phyloP scores from a whole-genome alignment of 2,797 vertebrate species.

The Myotis pilosus region DNA sequence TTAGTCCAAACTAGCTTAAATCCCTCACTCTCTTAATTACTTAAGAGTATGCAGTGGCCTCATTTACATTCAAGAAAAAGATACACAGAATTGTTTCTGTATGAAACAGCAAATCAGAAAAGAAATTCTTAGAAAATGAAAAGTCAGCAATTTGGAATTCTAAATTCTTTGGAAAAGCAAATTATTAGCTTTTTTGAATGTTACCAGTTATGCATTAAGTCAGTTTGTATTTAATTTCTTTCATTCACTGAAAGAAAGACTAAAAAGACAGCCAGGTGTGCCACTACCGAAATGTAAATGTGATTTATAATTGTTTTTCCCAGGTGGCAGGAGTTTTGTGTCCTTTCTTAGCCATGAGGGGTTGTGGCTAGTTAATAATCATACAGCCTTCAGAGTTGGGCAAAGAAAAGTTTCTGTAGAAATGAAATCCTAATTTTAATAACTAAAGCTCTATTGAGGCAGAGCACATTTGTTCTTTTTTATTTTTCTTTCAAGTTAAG shows the following conservation, averaged over 20 bases:
- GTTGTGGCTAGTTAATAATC: not conserved
- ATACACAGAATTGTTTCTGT: slow-evolving; percentile 44
- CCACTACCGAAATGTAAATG: slow-evolving; percentile 44
- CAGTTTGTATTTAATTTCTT: slow-evolving; percentile 70
- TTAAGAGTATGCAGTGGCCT: slow-evolving; percentile 51
- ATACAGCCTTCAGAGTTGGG: not conserved
- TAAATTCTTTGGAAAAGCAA: slow-evolving; percentile 69
- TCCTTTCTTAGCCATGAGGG: not conserved
- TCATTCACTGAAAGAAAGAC: slow-evolving; percentile 58
- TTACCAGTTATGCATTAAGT: slow-evolving; percentile 47
- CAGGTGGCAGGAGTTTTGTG: slow-evolving; percentile 39
- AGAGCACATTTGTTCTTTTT: not conserved
- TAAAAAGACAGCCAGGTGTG: slow-evolving; percentile 60
- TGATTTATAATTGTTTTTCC: slow-evolving; percentile 18
- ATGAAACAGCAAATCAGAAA: slow-evolving; percentile 68
- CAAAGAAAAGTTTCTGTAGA: not conserved
- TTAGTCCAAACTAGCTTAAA: slow-evolving; percentile 41
- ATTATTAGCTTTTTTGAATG: slow-evolving; percentile 71
- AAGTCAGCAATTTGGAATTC: slow-evolving; percentile 64
- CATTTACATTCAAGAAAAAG: slow-evolving; percentile 65
- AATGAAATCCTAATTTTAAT: slow-evolving; percentile 5
- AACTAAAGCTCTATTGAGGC: not conserved
- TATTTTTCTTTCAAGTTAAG: not conserved
- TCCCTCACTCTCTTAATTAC: slow-evolving; percentile 47
- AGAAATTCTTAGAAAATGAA: slow-evolving; percentile 65